Conservation (phyloP, 2,888 invertebrate genomes). For the Masnerella sp. region DNA sequence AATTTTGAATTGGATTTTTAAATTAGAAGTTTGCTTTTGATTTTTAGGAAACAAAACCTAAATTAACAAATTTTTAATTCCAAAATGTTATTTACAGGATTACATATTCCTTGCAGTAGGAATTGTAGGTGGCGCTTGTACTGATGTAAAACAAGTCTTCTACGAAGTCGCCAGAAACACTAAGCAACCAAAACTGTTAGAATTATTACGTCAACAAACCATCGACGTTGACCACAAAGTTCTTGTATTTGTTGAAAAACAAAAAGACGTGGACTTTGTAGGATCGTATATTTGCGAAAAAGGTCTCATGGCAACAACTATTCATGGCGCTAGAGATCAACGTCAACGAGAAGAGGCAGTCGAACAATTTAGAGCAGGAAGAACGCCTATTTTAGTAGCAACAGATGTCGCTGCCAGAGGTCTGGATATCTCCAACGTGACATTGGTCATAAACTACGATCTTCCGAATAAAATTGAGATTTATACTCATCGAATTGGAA, state of each 20-base stretch:
- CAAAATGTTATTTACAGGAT: constrained; percentile 85
- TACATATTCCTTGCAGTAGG: constrained; percentile 96
- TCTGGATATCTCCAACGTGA: constrained; percentile 91
- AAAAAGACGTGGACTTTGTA: constrained; percentile 93
- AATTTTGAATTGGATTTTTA: too few relatives aligned
- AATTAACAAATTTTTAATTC: too few relatives aligned
- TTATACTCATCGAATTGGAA: constrained; percentile 96
- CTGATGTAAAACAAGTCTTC: constrained; percentile 91
- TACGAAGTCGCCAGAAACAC: constrained; percentile 84
- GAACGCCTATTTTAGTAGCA: constrained; percentile 90
- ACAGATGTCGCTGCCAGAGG: constrained; percentile 97
- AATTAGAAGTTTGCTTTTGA: too few relatives aligned
- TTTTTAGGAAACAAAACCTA: too few relatives aligned
- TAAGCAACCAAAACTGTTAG: constrained; percentile 86
- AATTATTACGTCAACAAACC: constrained; percentile 81
- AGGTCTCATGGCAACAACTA: constrained; percentile 85
- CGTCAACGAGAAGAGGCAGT: constrained; percentile 86
- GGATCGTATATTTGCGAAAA: constrained; percentile 89
- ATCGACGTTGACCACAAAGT: constrained; percentile 68
- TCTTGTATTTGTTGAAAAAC: constrained; percentile 94
- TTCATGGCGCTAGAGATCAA: constrained; percentile 87
- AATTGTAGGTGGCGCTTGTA: constrained; percentile 94
- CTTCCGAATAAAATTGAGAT: constrained; percentile 93
- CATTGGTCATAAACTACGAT: constrained; percentile 95
- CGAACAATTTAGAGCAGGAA: constrained; percentile 87